Base-by-base conservation (phyloP, 2,888 invertebrate species). In the Alentia gelatinosa region DNA sequence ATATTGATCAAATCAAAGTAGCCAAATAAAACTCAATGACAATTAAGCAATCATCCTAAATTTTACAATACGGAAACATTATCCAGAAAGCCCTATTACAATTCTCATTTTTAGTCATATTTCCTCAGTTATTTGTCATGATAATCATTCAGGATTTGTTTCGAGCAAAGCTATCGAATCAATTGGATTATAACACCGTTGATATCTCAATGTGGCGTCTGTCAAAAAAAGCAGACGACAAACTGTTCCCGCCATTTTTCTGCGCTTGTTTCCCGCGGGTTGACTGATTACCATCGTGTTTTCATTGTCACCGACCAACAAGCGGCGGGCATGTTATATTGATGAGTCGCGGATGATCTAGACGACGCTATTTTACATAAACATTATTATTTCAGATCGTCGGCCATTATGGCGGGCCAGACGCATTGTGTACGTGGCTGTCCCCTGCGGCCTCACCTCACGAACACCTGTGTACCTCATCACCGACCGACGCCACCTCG, bases 271-370 rank as follows among this genome's bases (percentile, higher is more conserved):
- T 9, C 79, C 79, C 37, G 79, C 79, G 39, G 79, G 39, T 39
- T 79, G 79, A 79, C 79, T 79, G 79, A 79, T 79, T 79, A 79
- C 37, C 37, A 33, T 35, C 79, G 39, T 79, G 79, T 79, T 79
- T 19, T 79, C 79, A 79, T 79, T 79, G 79, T 79, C 23, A 79
- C 79, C 79, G 37, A n/a, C 79, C 37, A 23, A 79, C 79, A 79
- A 74, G 37, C 79, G 39, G 79, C 79, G 79, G 79, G 9, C 37
- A 79, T 79, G 79, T 3, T n/a, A 26, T 79, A 79, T 79, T 79
- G 37, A 79, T 79, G 79, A 39, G 37, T 15, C 23, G 23, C 37
- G 30, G 68, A 74, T 79, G 37, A 79, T 39, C 35, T 33, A 79
- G 79, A 39, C 37, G 79, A 37, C n/a, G 79, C 79, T 39, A 79